Evolutionary conservation across 1,140 invertebrate genomes (phyloP), one percentile per base, ranked within the genome.

Genomic region (Limonius californicus): DNA sequence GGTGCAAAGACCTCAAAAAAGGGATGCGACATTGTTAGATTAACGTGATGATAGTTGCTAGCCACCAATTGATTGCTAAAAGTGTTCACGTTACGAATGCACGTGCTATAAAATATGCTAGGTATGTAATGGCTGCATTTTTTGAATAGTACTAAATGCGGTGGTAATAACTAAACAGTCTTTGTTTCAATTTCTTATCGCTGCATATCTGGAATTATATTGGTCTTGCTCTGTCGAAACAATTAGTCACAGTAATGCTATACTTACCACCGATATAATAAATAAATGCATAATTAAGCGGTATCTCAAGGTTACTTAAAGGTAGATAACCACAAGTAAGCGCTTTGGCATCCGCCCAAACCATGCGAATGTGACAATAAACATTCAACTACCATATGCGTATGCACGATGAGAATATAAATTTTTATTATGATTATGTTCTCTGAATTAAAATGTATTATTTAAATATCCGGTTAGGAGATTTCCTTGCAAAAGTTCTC

Each of bases 331-430:
- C 64, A 62, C 57, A 65, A 62, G 54, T 32, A 43, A 59, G 50
- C 53, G 39, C 59, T 66, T 63, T 66, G 64, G 64, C 64, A 59
- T 62, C 57, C 57, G 54, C 58, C 64, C 64, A 66, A 66, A 60
- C 54, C 62, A 63, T 66, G 61, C 30, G 64, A 66, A 66, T 62
- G 61, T 47, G 54, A 55, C 61, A 60, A 66, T 66, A 66, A 63
- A 63, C 59, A 66, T 66, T 59, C 64, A 66, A 32, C 56, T 57
- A 54, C 42, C 61, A 57, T 63, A 47, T 16, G 30, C 23, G 43
- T 59, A 21, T 54, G 61, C 61, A 58, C 64, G 47, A 66, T 15
- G 42, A 54, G 64, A 53, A 66, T 66, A 63, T 39, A 60, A 59
- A 61, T 54, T 42, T 50, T 62, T 50, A 50, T 39, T 39, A 39